Base-by-base conservation (phyloP, 1,140 invertebrate species). In the Sarcophaga bullata region DNA sequence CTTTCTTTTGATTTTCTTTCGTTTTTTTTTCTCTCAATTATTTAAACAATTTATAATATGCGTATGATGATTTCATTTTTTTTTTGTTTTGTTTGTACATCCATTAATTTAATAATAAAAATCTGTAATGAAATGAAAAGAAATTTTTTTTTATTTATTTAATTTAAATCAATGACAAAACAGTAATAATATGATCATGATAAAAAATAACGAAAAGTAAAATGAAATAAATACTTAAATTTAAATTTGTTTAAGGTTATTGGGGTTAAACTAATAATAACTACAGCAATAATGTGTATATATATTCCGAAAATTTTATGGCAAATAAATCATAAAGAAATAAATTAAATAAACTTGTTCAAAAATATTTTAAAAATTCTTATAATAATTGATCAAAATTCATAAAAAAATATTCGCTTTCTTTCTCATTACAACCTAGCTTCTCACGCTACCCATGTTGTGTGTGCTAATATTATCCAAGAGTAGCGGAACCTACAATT, bases 241-340 rank as follows among this genome's bases (percentile, higher is more conserved):
- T 68, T 68, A 68, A 68, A 68, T 68, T 68, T 68, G 17, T 68
- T 68, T 68, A 68, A 68, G 62, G 62, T 68, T 68, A 68, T 68
- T 5, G 17, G 19, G 62, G 62, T 68, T 68, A 68, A 68, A 68
- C 19, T 68, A 68, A 68, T 68, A 68, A 68, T 19, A 52, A 10
- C 13, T 52, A 10, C 6, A 52, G 25, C 25, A 37, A 37, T 37
- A 37, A 37, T 37, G 4, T 37, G 25, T 37, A 37, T 37, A 37
- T 37, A 37, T 37, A 2, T 37, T 37, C 25, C 1, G 1, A 37
- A 37, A 37, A 37, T 4, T 37, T 37, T 37, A 37, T 37, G 25
- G 25, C 25, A 37, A 37, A 37, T 37, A 37, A 37, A 37, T 37
- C 4, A 37, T 37, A 37, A 37, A 37, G 25, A 37, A 37, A 37